These are phyloP conservation scores for Antennarius maculatus DNA, from an alignment of 2,797 vertebrate species.

Conservation along the genomic window DNA sequence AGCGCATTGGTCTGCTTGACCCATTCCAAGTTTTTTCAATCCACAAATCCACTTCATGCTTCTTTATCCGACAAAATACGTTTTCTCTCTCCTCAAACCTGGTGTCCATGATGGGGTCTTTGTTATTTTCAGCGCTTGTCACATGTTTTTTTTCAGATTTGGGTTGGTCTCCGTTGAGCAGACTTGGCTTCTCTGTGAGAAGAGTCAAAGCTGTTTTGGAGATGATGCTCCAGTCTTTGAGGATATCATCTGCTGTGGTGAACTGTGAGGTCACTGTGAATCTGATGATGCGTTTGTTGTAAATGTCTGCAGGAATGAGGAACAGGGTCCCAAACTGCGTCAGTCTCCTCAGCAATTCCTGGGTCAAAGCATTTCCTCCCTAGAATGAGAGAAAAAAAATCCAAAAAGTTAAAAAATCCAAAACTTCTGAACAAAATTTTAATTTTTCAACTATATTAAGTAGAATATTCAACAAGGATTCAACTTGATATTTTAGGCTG, in stretches of 20 bases:
- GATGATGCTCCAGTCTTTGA: conserved; percentile 91
- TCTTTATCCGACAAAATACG: conserved; percentile 39
- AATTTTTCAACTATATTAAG: no score
- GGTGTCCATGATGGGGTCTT: conserved; percentile 11
- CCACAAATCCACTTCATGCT: conserved; percentile 72
- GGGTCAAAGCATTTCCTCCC: conserved; percentile 90
- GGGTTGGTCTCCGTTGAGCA: conserved; percentile 22
- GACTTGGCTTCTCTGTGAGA: conserved; percentile 59
- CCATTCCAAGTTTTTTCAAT: conserved; percentile 79
- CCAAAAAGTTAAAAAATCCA: no score
- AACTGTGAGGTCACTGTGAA: conserved; percentile 96
- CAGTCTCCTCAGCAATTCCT: conserved; percentile 88
- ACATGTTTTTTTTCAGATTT: conserved; percentile 29
- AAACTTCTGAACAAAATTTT: no score
- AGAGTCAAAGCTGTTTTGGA: conserved; percentile 81
- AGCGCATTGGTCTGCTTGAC: conserved; percentile 83
- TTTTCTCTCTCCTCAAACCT: conserved; percentile 29
- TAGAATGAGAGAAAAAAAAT: conserved; percentile 54
- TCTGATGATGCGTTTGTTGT: conserved; percentile 90
- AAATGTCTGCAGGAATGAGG: conserved; percentile 90
- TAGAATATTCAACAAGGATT: no score
- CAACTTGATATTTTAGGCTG: no score
- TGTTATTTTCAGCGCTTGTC: conserved; percentile 21
- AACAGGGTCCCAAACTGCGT: conserved; percentile 88
- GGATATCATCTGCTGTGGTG: conserved; percentile 89